Evolutionary conservation across 2,113 vertebrate genomes (phyloP), one percentile per base, ranked within the genome.

Genomic region (Mobula birostris): DNA sequence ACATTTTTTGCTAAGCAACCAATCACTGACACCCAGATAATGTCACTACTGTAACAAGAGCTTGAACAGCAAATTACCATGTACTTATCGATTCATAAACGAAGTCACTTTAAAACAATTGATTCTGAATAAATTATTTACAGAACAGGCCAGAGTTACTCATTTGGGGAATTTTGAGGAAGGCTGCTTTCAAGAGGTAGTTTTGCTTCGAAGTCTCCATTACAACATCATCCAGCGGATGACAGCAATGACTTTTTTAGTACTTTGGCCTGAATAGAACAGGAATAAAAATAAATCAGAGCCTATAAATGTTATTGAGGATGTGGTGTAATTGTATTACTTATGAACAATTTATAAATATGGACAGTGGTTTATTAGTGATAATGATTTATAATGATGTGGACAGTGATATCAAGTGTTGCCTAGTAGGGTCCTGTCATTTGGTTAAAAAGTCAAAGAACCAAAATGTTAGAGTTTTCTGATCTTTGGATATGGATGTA

Each of bases 61-160:
- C 90, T 40, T 1, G 11, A 68, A 74, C 19, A 74, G 11, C 61
- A 90, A 88, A 29, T 66, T 66, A 32, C 85, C 83, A n/a, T 90
- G 85, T 90, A 90, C 61, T 36, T 66, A 90, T 90, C 66, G 61
- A 90, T 90, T 66, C 32, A 32, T 66, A 66, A 90, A 90, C 61
- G 17, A 90, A 32, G 61, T 68, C 29, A 90, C 85, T 90, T 66
- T 32, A 90, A 90, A 90, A 8, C 85, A 90, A 90, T 90, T 90
- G 85, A 90, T 90, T 90, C n/a, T 66, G 61, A 66, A 68, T 68
- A 90, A 90, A 90, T 90, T 90, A 90, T 90, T 90, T 68, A 68
- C 61, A 66, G 85, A 32, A 66, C 63, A 63, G 85, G 85, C 61
- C 85, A 90, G 15, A 63, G 61, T 66, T 90, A 29, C 29, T 90